Base-by-base conservation (phyloP, 2,888 invertebrate species). In the Leptinotarsa rubiginosa region DNA sequence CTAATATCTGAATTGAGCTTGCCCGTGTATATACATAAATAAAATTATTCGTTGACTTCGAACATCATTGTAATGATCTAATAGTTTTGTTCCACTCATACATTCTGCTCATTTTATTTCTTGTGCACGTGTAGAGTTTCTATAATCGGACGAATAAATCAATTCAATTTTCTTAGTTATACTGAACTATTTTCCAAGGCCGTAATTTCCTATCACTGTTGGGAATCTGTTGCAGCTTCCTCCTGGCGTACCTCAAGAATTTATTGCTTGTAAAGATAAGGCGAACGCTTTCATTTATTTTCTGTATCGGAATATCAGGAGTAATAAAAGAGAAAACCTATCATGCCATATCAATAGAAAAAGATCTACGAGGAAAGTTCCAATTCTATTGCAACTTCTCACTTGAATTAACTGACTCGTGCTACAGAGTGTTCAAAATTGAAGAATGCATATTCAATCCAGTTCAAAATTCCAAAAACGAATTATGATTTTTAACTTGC, bases 201-300 rank as follows among this genome's bases (percentile, higher is more conserved):
- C 62, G 62, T 18, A 62, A 10, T 31, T 62, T 62, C 41, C 62
- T 62, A 62, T 62, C 62, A 31, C 31, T 16, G 10, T 62, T 31
- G 31, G 62, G 62, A 62, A 62, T 62, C 62, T 31, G 62, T 31
- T n/a, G 3, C 31, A 62, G n/a, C 41, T 62, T 62, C 62, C 62
- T 62, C 31, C 62, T 62, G 62, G 62, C 62, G 62, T 31, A 62
- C 25, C 18, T 41, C 62, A 62, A 62, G 62, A 18, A 62, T 62
- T 62, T 62, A 62, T 62, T 62, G 62, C 62, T 62, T 62, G 62
- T 41, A 41, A 41, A 62, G 62, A 62, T 62, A 62, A 62, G 62
- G 41, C 62, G 62, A 41, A 62, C 15, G 62, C 62, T 62, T 41
- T 62, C 62, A 18, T 62, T 62, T 62, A 41, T 62, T 62, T 41